phyloP scores from a whole-genome alignment of 2,113 vertebrate genomes.

The Plotosus lineatus region DNA sequence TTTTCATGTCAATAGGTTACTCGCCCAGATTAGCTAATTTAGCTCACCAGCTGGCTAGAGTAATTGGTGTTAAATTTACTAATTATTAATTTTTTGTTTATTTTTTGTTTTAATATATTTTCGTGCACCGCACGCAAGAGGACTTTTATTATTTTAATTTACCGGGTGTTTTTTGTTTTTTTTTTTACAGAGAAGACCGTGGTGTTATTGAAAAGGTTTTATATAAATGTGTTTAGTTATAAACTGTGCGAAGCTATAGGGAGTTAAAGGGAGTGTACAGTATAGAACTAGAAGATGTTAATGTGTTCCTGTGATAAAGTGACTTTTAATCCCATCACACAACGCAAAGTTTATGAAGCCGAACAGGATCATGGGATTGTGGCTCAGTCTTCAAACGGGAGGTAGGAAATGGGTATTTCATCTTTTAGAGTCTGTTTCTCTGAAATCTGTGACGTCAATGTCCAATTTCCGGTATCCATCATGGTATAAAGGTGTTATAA shows the following conservation, averaged over 20 bases:
- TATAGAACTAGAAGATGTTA: not conserved
- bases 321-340: not conserved
- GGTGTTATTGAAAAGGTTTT: not conserved
- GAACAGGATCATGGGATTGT: constrained; percentile 17
- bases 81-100: not conserved
- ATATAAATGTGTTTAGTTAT: not conserved
- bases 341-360: not conserved
- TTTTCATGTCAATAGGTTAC: not conserved
- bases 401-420: constrained; percentile 60
- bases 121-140: not conserved
- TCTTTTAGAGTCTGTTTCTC: not conserved
- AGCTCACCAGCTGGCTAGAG: not conserved
- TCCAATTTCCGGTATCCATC: not conserved
- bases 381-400: constrained; percentile 76
- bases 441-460: not conserved
- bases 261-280: not conserved
- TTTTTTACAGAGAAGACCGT: not conserved
- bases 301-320: constrained; percentile 21
- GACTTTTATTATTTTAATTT: not conserved
- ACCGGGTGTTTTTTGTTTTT: not conserved
- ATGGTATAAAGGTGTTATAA: constrained; percentile 15
- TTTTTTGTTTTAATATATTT: not conserved
- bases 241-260: not conserved
- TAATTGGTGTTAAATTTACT: not conserved
- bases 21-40: not conserved